These are phyloP conservation scores for Nibea coibor DNA, from an alignment of 2,113 vertebrate species.

Conservation along the genomic window DNA sequence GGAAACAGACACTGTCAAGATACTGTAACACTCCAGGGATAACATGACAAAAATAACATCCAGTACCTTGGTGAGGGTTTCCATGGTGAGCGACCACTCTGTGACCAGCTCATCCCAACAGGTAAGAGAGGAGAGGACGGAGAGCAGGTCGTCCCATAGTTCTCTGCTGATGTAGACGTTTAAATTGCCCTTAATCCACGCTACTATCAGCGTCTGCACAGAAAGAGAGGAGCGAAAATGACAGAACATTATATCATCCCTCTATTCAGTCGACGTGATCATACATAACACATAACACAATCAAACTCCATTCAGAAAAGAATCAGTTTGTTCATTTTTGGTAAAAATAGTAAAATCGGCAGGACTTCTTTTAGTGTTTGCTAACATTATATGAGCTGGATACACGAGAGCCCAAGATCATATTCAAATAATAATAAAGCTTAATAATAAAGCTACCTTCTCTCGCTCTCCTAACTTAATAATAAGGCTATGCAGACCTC, in stretches of 20 bases:
- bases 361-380: not conserved
- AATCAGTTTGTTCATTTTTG: not conserved
- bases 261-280: not conserved
- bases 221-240: constrained; percentile 52
- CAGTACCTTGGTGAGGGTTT: constrained; percentile 93
- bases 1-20: not conserved
- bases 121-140: constrained; percentile 95
- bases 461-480: too few relatives aligned
- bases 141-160: constrained; percentile 96
- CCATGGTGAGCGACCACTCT: constrained; percentile 99
- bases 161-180: constrained; percentile 98
- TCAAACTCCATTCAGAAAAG: not conserved
- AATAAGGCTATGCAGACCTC: too few relatives aligned
- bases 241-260: not conserved
- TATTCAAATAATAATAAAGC: not conserved
- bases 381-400: not conserved
- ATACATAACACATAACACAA: not conserved
- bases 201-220: constrained; percentile 96
- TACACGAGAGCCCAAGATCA: not conserved
- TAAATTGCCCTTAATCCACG: constrained; percentile 98
- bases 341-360: not conserved
- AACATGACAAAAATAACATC: not conserved
- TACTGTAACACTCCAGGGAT: not conserved
- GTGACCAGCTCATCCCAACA: constrained; percentile 99
- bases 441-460: too few relatives aligned